A percentile compares a stretch with the other conserved stretches of the same genome.
These are phyloP conservation scores for Alauda arvensis DNA, from an alignment of 2,797 vertebrate species.

Conservation along the genomic window DNA sequence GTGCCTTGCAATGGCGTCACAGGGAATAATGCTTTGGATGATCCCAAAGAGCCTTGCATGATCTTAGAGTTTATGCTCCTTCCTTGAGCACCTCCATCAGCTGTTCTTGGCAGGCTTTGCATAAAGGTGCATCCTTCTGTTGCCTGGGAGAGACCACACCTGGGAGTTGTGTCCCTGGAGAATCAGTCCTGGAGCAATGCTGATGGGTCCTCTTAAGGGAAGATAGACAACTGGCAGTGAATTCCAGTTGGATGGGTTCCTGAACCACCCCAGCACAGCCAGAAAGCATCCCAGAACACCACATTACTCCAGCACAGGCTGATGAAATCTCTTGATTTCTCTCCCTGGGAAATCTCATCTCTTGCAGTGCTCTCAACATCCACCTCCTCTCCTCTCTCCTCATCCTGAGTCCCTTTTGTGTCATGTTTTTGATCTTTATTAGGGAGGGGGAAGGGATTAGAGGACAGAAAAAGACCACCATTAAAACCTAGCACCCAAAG, in stretches of 20 bases:
- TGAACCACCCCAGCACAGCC: fast-evolving
- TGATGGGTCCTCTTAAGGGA: background rate
- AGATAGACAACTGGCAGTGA: background rate
- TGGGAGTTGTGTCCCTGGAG: background rate
- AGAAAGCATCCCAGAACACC: background rate
- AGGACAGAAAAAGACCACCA: background rate
- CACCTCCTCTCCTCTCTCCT: background rate
- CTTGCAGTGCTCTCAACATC: background rate
- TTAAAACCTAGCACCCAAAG: background rate
- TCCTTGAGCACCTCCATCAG: background rate
- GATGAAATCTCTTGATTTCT: slow-evolving; percentile 1
- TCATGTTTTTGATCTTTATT: background rate
- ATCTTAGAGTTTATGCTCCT: background rate
- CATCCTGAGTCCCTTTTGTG: slow-evolving; percentile 18
- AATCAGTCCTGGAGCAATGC: background rate
- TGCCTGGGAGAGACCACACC: background rate
- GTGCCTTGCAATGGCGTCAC: background rate
- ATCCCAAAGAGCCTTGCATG: background rate
- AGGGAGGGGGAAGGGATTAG: background rate
- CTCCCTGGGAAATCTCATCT: background rate
- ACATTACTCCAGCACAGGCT: background rate
- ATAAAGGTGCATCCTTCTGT: background rate
- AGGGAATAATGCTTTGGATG: background rate
- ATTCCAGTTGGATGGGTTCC: background rate
- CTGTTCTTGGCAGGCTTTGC: background rate